A percentile compares a stretch with the other conserved stretches of the same genome.
Evolutionary conservation across 1,140 invertebrate species (phyloP).

Genomic region (Drosophila novamexicana): DNA sequence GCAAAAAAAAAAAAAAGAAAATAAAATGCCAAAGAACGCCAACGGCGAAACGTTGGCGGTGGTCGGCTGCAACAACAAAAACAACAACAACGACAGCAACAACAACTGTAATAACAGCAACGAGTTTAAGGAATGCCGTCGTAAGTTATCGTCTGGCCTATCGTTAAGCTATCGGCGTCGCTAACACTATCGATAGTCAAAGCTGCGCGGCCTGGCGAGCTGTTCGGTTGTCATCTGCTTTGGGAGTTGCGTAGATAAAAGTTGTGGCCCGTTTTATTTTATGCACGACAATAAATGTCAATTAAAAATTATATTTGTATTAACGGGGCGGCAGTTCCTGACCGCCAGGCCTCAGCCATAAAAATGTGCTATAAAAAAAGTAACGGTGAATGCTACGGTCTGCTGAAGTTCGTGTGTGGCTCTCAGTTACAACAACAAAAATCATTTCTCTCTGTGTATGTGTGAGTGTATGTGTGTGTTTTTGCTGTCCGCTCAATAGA

Average conservation of each 20-base stretch:
- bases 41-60: slow-evolving; percentile 52
- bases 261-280: slow-evolving; percentile 32
- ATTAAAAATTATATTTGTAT: slow-evolving; percentile 76
- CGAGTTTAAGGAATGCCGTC: slow-evolving; percentile 38
- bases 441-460: slow-evolving; percentile 42
- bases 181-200: slow-evolving; percentile 31
- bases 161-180: slow-evolving; percentile 27
- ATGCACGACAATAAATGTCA: slow-evolving; percentile 71
- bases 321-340: slow-evolving; percentile 40
- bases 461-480: slow-evolving; percentile 23
- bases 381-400: slow-evolving; percentile 80
- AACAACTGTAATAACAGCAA: slow-evolving; percentile 4
- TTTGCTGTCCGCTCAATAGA: slow-evolving; percentile 68
- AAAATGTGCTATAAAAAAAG: slow-evolving; percentile 74
- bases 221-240: slow-evolving; percentile 1
- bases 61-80: slow-evolving; percentile 32
- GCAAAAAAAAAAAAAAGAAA: slow-evolving; percentile 48
- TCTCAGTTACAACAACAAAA: slow-evolving; percentile 41
- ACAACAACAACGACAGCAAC: slow-evolving; percentile 5
- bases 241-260: slow-evolving; percentile 1
- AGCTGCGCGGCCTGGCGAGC: slow-evolving; percentile 2
- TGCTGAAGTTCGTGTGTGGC: slow-evolving; percentile 77
- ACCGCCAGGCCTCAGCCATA: slow-evolving; percentile 50
- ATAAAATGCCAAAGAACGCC: slow-evolving; percentile 25
- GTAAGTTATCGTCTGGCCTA: slow-evolving; percentile 35